Percentiles rank a stretch among this genome's conserved stretches.
Conservation (phyloP, 2,888 invertebrate genomes). For the Heliconius sara region DNA sequence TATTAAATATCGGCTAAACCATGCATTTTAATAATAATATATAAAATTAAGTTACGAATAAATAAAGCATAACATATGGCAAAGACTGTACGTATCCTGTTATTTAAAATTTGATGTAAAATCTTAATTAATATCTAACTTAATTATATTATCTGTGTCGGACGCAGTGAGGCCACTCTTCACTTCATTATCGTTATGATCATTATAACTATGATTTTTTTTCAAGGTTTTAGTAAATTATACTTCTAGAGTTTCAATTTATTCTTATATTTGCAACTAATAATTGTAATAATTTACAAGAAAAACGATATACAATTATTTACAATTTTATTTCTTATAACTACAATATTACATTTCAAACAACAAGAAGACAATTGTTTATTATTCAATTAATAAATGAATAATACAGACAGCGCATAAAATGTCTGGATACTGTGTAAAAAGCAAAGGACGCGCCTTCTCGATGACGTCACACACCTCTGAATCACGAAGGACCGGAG, state of each 20-base stretch:
- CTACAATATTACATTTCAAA: not conserved
- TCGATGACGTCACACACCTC: conserved; percentile 69
- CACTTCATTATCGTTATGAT: conserved; percentile 76
- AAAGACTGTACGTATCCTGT: not conserved
- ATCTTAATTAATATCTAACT: conserved; percentile 42
- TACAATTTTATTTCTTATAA: not conserved
- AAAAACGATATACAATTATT: not conserved
- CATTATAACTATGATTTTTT: conserved; percentile 64
- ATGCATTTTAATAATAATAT: not conserved
- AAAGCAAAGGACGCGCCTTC: conserved; percentile 67
- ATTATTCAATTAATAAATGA: conserved; percentile 25
- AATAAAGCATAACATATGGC: no score
- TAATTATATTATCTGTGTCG: conserved; percentile 71
- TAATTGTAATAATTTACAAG: not conserved
- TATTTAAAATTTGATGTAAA: conserved; percentile 46
- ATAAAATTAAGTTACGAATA: not conserved
- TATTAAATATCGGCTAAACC: not conserved
- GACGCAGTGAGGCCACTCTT: conserved; percentile 77
- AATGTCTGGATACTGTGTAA: conserved; percentile 54
- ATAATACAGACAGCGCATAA: conserved; percentile 40
- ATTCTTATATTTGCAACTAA: not conserved
- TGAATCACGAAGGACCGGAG: conserved; percentile 68
- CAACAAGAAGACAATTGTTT: not conserved
- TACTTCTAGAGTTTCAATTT: conserved; percentile 42
- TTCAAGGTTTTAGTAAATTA: conserved; percentile 73